Percentiles rank a stretch among this genome's conserved stretches.
phyloP scores from a whole-genome alignment of 2,113 vertebrate species.

The Brachypodius melanocephalos region DNA sequence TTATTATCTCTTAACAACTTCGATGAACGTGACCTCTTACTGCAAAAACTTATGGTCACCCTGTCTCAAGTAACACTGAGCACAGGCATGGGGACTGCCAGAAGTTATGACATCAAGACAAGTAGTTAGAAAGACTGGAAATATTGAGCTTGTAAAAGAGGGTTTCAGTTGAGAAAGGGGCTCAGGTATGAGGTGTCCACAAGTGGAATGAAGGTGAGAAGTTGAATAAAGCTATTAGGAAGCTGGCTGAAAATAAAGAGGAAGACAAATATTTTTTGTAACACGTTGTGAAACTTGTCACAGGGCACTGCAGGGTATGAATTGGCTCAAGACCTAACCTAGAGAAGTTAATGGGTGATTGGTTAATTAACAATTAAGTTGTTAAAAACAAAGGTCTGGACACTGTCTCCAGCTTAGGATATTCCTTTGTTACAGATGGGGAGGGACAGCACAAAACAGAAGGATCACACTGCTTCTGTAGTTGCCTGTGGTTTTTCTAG shows the following conservation, averaged over 20 bases:
- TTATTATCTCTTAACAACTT: not conserved
- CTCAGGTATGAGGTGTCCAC: not conserved
- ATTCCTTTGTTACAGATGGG: not conserved
- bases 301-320: not conserved
- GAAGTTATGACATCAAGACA: not conserved
- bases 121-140: not conserved
- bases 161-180: not conserved
- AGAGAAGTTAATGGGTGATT: not conserved
- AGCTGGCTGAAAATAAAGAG: not conserved
- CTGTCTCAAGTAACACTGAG: not conserved
- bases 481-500: not conserved
- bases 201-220: not conserved
- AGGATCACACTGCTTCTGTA: not conserved
- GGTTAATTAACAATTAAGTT: not conserved
- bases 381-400: not conserved
- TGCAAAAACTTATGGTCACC: not conserved
- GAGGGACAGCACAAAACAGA: not conserved
- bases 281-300: not conserved
- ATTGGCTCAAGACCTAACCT: not conserved
- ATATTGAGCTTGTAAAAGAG: not conserved
- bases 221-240: not conserved
- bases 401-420: not conserved
- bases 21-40: accelerated
- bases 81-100: not conserved
- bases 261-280: not conserved